These are phyloP conservation scores for Lordiphosa stackelbergi DNA, from an alignment of 1,140 invertebrate species.

Conservation along the genomic window DNA sequence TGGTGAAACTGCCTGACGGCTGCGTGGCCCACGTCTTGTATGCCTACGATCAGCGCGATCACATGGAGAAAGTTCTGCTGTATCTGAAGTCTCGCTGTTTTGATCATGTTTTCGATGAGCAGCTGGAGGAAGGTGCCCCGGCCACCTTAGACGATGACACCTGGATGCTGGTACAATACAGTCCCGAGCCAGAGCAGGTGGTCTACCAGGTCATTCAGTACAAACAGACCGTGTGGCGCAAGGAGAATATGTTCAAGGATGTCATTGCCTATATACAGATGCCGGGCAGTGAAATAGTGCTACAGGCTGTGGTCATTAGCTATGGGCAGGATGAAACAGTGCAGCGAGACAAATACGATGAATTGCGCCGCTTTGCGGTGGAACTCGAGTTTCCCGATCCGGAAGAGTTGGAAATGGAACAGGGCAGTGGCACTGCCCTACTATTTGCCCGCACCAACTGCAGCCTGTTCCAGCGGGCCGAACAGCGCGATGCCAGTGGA, in stretches of 20 bases:
- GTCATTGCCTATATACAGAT: slow-evolving; percentile 57
- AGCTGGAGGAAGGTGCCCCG: slow-evolving; percentile 13
- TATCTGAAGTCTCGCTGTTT: slow-evolving; percentile 56
- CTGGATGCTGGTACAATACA: slow-evolving; percentile 65
- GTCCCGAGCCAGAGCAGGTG: slow-evolving; percentile 52
- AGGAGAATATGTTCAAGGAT: slow-evolving; percentile 55
- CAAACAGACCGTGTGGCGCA: slow-evolving; percentile 48
- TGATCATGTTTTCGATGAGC: slow-evolving; percentile 47
- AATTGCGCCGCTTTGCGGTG: slow-evolving; percentile 35
- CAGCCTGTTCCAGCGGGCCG: slow-evolving; percentile 41
- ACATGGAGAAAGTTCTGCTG: slow-evolving; percentile 59
- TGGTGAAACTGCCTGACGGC: slow-evolving; percentile 33
- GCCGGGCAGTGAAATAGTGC: slow-evolving; percentile 33
- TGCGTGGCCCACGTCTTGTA: slow-evolving; percentile 47
- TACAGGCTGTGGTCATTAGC: slow-evolving; percentile 57
- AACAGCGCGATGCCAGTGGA: slow-evolving; percentile 43
- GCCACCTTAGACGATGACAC: slow-evolving; percentile 33
- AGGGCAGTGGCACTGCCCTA: slow-evolving; percentile 13
- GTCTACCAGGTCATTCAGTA: slow-evolving; percentile 50
- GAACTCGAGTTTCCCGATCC: slow-evolving; percentile 38
- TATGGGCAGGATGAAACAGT: slow-evolving; percentile 26
- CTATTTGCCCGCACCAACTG: slow-evolving; percentile 41
- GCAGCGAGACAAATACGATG: slow-evolving; percentile 30
- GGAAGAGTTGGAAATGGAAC: slow-evolving; percentile 24
- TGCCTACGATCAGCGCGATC: slow-evolving; percentile 41